Evolutionary conservation across 2,113 vertebrate species (phyloP), one percentile per base, ranked within the genome.

Genomic region (Protobothrops mucrosquamatus): DNA sequence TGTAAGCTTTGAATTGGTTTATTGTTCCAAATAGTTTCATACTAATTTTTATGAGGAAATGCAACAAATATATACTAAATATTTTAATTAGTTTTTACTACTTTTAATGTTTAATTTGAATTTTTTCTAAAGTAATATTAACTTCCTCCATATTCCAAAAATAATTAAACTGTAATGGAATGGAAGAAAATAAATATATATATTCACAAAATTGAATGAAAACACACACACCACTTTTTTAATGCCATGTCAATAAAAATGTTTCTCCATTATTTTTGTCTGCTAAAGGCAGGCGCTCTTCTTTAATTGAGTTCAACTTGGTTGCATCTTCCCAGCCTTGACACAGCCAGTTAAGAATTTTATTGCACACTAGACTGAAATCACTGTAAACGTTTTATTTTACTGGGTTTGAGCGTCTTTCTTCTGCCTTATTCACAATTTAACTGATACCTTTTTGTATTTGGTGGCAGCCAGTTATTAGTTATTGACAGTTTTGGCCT

Each of bases 141-240:
- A 89, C 92, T 92, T 85, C 48, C 5, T 88, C 29, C 23, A 15
- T 34, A 59, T 64, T 91, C 24, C 74, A 52, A 95, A 59, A 94
- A 85, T 93, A 88, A 85, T 93, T 89, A 96, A 96, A 93, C 20
- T 81, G 22, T 6, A 81, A 81, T 43, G 43, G 43, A 43, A 61
- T 61, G 24, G 7, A 59, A 59, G 57, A 57, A 57, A 57, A 43
- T 43, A 57, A 57, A 43, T 43, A 43, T 46, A 48, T 48, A 6
- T 48, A 0, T 48, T 7, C 46, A 48, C 46, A 48, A 48, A 48
- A 48, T 48, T 6, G 46, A 48, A 48, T 48, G 46, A 48, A 48
- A 48, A 48, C 6, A 48, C 6, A 48, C 46, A 48, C 46, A 48
- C 6, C 46, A 48, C 46, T 48, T 48, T 48, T 48, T 48, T 48